Conservation (phyloP, 1,140 invertebrate genomes). For the Belonocnema kinseyi region DNA sequence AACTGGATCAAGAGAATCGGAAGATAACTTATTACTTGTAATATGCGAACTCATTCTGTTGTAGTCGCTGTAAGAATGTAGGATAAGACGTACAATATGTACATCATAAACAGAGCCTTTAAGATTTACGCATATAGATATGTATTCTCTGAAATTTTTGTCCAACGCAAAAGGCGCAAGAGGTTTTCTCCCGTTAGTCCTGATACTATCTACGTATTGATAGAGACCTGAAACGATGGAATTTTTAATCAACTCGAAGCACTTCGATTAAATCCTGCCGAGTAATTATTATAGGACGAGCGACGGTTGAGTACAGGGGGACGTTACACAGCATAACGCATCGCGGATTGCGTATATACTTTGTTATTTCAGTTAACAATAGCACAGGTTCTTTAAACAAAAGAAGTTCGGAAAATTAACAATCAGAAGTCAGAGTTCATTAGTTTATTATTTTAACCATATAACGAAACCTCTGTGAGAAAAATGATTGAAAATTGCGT, state of each 20-base stretch:
- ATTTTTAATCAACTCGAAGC: slow-evolving; percentile 69
- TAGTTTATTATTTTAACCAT: too few relatives aligned
- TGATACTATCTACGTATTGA: slow-evolving; percentile 65
- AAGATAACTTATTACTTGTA: slow-evolving; percentile 48
- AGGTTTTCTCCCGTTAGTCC: slow-evolving; percentile 66
- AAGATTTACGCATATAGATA: slow-evolving; percentile 62
- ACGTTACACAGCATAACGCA: slow-evolving; percentile 55
- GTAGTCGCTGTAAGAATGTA: slow-evolving; percentile 8
- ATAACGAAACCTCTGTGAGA: too few relatives aligned
- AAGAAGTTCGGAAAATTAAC: too few relatives aligned
- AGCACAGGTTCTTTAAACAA: too few relatives aligned
- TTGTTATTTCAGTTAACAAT: too few relatives aligned
- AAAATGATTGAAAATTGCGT: too few relatives aligned
- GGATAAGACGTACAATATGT: slow-evolving; percentile 32
- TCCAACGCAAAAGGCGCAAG: slow-evolving; percentile 47
- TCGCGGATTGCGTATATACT: background rate
- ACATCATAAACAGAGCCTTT: slow-evolving; percentile 36
- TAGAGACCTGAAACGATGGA: slow-evolving; percentile 55
- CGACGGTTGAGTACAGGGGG: slow-evolving; percentile 5
- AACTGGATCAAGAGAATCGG: slow-evolving; percentile 15
- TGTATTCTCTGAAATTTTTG: slow-evolving; percentile 44
- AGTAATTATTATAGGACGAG: slow-evolving; percentile 65
- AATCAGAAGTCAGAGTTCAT: too few relatives aligned
- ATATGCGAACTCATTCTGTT: slow-evolving; percentile 55
- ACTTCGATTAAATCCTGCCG: slow-evolving; percentile 68